Conservation (phyloP, 1,140 invertebrate genomes). For the Pteromalus puparum region DNA sequence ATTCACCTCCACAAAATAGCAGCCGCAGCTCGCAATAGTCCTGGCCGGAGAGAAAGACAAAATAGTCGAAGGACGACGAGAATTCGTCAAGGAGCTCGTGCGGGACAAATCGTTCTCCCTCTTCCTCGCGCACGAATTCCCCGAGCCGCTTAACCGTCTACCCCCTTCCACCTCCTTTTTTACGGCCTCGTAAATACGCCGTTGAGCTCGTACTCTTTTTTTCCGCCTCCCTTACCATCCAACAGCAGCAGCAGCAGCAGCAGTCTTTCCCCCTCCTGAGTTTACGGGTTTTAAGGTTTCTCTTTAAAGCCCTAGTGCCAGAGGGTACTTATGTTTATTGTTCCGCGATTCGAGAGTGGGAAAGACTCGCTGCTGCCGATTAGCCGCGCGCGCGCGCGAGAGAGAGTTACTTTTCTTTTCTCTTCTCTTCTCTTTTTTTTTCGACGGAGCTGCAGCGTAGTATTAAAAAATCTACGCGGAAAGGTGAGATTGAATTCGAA, state of each 20-base stretch:
- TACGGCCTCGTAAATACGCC: constrained; percentile 3
- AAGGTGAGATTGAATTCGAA: not conserved
- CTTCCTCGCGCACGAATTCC: constrained; percentile 41
- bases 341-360: not conserved
- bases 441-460: not conserved
- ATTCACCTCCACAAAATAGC: not conserved
- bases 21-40: not conserved
- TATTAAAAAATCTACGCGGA: not conserved
- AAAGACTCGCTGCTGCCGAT: not conserved
- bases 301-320: not conserved
- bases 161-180: not conserved
- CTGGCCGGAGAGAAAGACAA: not conserved
- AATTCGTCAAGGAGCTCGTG: constrained; percentile 24
- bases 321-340: constrained; percentile 4
- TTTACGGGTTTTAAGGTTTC: constrained; percentile 4
- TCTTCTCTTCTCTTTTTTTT: not conserved
- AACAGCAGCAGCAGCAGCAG: too few species aligned
- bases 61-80: constrained; percentile 4
- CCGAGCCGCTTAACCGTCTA: constrained; percentile 30
- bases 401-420: not conserved
- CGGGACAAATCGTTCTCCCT: constrained; percentile 55
- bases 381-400: not conserved
- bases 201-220: not conserved
- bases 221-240: not conserved
- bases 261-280: not conserved